Conservation (phyloP, 2,113 vertebrate species). For the Morone saxatilis region DNA sequence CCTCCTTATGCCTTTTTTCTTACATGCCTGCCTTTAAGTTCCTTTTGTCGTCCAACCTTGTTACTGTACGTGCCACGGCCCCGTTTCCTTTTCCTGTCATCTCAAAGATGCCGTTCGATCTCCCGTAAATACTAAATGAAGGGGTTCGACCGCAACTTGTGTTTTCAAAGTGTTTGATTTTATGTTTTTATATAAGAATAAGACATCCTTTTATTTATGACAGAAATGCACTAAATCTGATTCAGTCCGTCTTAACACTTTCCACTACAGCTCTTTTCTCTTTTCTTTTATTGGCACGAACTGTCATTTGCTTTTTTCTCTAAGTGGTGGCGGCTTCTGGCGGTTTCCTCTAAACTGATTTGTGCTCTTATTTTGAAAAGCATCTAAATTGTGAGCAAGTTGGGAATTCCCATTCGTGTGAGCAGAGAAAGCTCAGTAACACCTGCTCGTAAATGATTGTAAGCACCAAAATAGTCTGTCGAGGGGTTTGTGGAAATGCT, state of each 20-base stretch:
- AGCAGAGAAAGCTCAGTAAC: not conserved
- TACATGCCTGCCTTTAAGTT: constrained; percentile 21
- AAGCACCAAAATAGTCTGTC: not conserved
- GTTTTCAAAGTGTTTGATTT: constrained; percentile 19
- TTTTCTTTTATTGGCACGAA: not conserved
- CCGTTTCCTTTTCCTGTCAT: not conserved
- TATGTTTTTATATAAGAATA: constrained; percentile 39
- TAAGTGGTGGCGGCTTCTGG: not conserved
- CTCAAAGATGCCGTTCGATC: not conserved
- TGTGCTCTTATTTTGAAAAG: not conserved
- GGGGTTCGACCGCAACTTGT: not conserved
- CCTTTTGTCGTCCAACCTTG: not conserved
- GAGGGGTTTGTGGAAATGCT: not conserved
- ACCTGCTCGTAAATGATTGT: not conserved
- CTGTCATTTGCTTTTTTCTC: not conserved
- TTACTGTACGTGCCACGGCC: constrained; percentile 16
- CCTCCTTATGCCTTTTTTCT: constrained; percentile 15
- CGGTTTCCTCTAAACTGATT: not conserved
- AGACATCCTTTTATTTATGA: constrained; percentile 68
- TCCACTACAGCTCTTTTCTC: not conserved
- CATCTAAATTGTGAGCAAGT: not conserved
- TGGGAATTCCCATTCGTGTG: not conserved
- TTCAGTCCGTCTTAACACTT: constrained; percentile 10
- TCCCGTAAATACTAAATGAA: not conserved
- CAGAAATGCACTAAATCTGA: constrained; percentile 72